phyloP scores from a whole-genome alignment of 2,888 invertebrate species.

The Cyrtodaria siliqua region DNA sequence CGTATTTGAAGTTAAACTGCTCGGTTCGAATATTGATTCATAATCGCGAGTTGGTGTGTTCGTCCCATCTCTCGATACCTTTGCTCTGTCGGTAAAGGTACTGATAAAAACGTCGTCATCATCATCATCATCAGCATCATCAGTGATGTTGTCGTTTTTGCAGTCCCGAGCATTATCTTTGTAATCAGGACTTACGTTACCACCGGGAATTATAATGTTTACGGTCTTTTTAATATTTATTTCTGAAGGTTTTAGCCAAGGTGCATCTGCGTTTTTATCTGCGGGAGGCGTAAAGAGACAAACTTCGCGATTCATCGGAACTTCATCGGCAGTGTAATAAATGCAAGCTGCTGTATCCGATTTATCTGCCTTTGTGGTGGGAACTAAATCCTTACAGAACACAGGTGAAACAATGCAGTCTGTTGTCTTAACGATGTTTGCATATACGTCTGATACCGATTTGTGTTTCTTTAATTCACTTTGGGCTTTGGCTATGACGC shows the following conservation, averaged over 20 bases:
- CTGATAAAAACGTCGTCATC: too few species aligned
- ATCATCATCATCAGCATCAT: too few species aligned
- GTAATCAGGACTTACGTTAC: too few species aligned
- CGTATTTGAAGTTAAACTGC: neutral
- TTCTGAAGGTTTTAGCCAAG: too few species aligned
- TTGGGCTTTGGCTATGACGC: neutral
- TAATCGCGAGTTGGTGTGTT: neutral
- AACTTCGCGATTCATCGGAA: constrained; percentile 1
- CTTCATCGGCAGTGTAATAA: constrained; percentile 15
- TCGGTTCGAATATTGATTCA: neutral
- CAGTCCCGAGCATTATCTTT: too few species aligned
- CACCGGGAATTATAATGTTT: too few species aligned
- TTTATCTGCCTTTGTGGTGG: too few species aligned
- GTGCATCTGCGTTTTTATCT: too few species aligned
- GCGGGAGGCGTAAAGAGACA: too few species aligned
- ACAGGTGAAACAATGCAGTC: neutral
- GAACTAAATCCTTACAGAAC: too few species aligned
- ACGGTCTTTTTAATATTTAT: too few species aligned
- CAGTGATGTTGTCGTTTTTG: too few species aligned
- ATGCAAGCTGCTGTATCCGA: neutral
- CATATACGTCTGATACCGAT: neutral
- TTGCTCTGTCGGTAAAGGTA: neutral
- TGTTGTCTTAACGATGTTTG: neutral
- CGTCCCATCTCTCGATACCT: neutral
- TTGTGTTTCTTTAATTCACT: neutral